A percentile compares a stretch with the other conserved stretches of the same genome.
phyloP scores from a whole-genome alignment of 2,888 invertebrate genomes.

The Caenorhabditis japonica region DNA sequence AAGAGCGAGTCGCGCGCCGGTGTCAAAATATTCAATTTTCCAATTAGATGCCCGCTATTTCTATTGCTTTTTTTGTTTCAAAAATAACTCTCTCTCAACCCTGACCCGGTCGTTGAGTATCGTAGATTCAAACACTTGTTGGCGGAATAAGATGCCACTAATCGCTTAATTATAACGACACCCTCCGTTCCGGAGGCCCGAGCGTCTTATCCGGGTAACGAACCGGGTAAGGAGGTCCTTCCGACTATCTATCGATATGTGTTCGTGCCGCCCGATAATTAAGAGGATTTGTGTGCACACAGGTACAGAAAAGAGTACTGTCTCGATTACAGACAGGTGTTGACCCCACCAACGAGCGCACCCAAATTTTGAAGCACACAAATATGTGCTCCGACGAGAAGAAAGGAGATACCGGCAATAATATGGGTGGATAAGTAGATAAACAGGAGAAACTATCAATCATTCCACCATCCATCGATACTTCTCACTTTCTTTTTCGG shows the following conservation, averaged over 20 bases:
- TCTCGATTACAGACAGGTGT: conserved; percentile 49
- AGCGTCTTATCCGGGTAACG: no score
- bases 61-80: no score
- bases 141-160: conserved; percentile 23
- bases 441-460: background rate
- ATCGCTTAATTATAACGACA: conserved; percentile 39
- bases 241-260: conserved; percentile 9
- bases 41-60: conserved; percentile 27
- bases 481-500: conserved; percentile 14
- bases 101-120: conserved; percentile 21
- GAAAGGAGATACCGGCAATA: conserved; percentile 25
- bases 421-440: conserved; percentile 20
- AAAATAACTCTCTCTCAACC: no score
- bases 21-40: conserved; percentile 24
- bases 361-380: conserved; percentile 45
- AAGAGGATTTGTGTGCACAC: conserved; percentile 39
- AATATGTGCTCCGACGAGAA: conserved; percentile 1
- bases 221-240: conserved; percentile 2
- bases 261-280: conserved; percentile 35
- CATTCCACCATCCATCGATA: background rate
- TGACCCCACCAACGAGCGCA: conserved; percentile 36
- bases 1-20: conserved; percentile 25
- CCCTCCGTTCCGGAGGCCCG: no score
- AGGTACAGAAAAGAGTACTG: conserved; percentile 8
- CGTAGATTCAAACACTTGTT: conserved; percentile 43